Evolutionary conservation across 2,113 vertebrate genomes (phyloP).

Genomic region (Oreochromis aureus): DNA sequence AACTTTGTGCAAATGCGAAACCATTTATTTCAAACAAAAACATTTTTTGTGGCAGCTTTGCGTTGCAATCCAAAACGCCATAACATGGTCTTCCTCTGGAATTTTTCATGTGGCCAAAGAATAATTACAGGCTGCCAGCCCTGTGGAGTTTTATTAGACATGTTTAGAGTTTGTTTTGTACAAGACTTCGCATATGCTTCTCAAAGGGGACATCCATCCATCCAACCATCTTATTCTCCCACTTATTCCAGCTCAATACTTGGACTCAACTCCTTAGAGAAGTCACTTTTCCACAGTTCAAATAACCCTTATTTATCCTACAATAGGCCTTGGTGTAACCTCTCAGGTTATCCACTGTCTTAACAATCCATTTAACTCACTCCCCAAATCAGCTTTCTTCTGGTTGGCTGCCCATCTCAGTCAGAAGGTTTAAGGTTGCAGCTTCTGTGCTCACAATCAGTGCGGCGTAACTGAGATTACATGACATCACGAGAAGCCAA

Average conservation of each 20-base stretch:
- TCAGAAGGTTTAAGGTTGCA: not conserved
- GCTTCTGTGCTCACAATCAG: not conserved
- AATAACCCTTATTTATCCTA: not conserved
- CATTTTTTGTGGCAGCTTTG: not conserved
- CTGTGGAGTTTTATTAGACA: not conserved
- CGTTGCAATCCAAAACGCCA: not conserved
- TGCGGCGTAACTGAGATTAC: fast-evolving
- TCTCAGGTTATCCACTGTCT: not conserved
- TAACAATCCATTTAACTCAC: not conserved
- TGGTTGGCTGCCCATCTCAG: not conserved
- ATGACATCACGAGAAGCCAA: not conserved
- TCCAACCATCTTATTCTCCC: not conserved
- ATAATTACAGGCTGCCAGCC: not conserved
- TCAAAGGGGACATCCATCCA: not conserved
- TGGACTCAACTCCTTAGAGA: not conserved
- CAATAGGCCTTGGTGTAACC: not conserved
- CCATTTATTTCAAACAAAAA: not conserved
- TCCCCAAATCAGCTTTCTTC: not conserved
- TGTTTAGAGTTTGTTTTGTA: not conserved
- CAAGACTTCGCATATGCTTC: not conserved
- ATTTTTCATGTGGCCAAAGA: not conserved
- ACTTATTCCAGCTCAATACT: not conserved
- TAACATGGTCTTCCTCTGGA: not conserved
- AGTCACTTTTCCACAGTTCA: not conserved
- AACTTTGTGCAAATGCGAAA: not conserved